phyloP scores from a whole-genome alignment of 1,140 invertebrate genomes.

The Monomorium pharaonis region DNA sequence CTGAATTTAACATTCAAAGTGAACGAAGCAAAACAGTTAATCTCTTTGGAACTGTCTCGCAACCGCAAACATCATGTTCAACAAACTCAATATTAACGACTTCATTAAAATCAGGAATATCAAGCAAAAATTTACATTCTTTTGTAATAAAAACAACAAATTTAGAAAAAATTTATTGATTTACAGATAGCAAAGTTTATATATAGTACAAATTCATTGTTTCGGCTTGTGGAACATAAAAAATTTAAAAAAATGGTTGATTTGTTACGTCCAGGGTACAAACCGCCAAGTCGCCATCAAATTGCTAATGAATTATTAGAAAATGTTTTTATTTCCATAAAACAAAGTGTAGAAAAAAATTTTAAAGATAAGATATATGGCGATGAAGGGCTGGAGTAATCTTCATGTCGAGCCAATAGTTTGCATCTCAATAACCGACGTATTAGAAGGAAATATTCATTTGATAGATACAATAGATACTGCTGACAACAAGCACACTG shows the following conservation, averaged over 20 bases:
- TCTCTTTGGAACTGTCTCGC: no score
- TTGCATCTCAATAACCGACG: not conserved
- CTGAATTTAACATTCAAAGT: no score
- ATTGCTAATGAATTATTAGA: conserved; percentile 23
- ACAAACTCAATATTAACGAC: no score
- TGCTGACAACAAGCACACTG: not conserved
- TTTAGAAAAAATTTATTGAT: not conserved
- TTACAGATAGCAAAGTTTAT: conserved; percentile 17
- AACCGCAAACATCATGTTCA: no score
- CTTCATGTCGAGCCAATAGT: not conserved
- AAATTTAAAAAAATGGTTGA: not conserved
- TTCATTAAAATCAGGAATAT: not conserved
- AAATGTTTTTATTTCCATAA: not conserved
- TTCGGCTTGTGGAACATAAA: not conserved
- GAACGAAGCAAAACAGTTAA: no score
- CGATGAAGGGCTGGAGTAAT: not conserved
- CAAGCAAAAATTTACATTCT: not conserved
- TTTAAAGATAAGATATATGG: not conserved
- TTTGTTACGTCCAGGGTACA: not conserved
- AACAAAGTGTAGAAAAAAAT: not conserved
- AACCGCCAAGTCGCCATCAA: not conserved
- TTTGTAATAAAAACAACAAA: not conserved
- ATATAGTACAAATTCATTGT: conserved; percentile 1
- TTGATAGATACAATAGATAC: conserved; percentile 2
- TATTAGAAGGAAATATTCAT: not conserved